Evolutionary conservation across 2,797 vertebrate species (phyloP), one percentile per base, ranked within the genome.

Genomic region (Melanotaenia pygmaea): DNA sequence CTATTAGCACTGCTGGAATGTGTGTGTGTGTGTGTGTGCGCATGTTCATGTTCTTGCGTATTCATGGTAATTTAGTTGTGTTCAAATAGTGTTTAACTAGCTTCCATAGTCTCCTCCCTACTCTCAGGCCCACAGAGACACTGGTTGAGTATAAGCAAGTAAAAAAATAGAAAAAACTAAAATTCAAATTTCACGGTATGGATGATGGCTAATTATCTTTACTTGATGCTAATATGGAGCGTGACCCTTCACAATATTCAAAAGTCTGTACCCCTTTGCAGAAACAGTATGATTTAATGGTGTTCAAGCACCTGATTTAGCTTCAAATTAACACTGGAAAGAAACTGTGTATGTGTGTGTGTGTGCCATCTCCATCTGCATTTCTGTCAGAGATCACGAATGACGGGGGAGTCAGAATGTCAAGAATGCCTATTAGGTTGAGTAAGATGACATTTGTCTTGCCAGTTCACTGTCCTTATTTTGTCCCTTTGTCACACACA

Each of bases 71-170:
- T 66, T 63, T 66, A 68, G 59, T 26, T 58, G 53, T 47, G 34
- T 65, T 57, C 20, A 56, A 71, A 64, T 50, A 51, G 47, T 59
- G 45, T 67, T 62, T 34, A 64, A 67, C 59, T 32, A 62, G 64
- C 32, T 26, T 57, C 76, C 60, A 26, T 32, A 69, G 68, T 79
- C 59, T 82, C 78, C 81, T 77, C 70, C 72, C 68, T 0, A 7
- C 30, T 60, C n/a, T 43, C 16, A 73, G 85, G 77, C 92, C 93
- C 94, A 94, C 91, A 93, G 89, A 93, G 14, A 57, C 14, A 30
- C 26, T 40, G 26, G 24, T 24, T 30, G 24, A 30, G 34, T 20
- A 59, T 24, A 1, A 56, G 10, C 8, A 7, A 54, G 22, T 51
- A 4, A 28, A 54, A 38, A 22, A 16, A 9, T 18, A 32, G 18